These are phyloP conservation scores for Cynaeus angustus DNA, from an alignment of 2,888 invertebrate species.

Conservation along the genomic window DNA sequence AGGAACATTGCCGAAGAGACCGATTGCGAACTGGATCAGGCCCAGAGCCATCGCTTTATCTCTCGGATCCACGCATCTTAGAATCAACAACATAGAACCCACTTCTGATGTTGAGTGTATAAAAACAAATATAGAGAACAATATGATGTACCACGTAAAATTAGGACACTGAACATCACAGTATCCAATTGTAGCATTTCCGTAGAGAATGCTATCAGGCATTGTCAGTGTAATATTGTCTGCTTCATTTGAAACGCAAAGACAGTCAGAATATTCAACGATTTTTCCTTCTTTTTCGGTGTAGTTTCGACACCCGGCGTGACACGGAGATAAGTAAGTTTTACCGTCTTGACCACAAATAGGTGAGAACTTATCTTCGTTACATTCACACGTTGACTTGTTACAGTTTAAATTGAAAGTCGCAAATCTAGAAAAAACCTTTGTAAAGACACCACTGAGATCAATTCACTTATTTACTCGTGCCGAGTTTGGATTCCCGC, in stretches of 20 bases:
- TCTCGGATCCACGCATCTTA: slow-evolving; percentile 92
- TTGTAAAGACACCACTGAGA: too few species aligned
- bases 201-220: slow-evolving; percentile 58
- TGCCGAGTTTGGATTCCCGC: slow-evolving; percentile 75
- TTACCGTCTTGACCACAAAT: slow-evolving; percentile 88
- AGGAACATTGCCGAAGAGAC: slow-evolving; percentile 94
- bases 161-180: slow-evolving; percentile 87
- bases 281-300: slow-evolving; percentile 76
- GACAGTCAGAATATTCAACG: slow-evolving; percentile 74
- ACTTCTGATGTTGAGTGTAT: slow-evolving; percentile 95
- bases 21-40: slow-evolving; percentile 94
- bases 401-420: slow-evolving; percentile 77
- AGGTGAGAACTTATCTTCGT: slow-evolving; percentile 85
- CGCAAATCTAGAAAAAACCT: slow-evolving; percentile 57
- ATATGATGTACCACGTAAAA: slow-evolving; percentile 85
- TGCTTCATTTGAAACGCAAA: slow-evolving; percentile 69
- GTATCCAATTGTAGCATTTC: slow-evolving; percentile 83
- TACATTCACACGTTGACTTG: slow-evolving; percentile 80
- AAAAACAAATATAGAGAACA: slow-evolving; percentile 92
- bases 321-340: slow-evolving; percentile 92
- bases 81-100: slow-evolving; percentile 90
- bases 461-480: slow-evolving; percentile 39
- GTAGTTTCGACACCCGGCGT: slow-evolving; percentile 86
- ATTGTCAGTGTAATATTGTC: slow-evolving; percentile 50
- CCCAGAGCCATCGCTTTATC: slow-evolving; percentile 97